phyloP scores from a whole-genome alignment of 2,113 vertebrate genomes.

The Onychostoma macrolepis region DNA sequence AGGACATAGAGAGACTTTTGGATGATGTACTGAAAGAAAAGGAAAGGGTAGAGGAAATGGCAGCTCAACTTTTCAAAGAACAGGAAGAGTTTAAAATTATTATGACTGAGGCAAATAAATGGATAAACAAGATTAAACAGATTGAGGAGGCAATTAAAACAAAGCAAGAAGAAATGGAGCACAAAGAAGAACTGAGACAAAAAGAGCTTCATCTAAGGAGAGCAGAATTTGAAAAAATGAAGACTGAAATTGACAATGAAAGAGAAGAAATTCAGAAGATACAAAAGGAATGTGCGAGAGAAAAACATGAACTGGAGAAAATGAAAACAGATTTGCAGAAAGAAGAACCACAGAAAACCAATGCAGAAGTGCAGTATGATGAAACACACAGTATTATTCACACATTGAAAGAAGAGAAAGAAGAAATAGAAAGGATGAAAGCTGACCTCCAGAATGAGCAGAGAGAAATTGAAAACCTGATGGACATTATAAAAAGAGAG shows the following conservation, averaged over 20 bases:
- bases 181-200: neutral
- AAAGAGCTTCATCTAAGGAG: neutral
- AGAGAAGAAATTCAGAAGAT: slow-evolving; percentile 15
- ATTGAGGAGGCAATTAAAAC: slow-evolving; percentile 3
- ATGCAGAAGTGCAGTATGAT: slow-evolving; percentile 21
- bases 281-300: neutral
- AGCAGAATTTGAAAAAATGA: slow-evolving; percentile 5
- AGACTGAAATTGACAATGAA: slow-evolving; percentile 11
- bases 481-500: neutral
- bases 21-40: slow-evolving; percentile 19
- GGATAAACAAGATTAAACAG: neutral
- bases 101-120: neutral
- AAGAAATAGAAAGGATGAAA: slow-evolving; percentile 25
- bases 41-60: slow-evolving; percentile 28
- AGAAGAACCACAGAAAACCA: slow-evolving; percentile 1
- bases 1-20: slow-evolving; percentile 7
- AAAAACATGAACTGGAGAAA: slow-evolving; percentile 21
- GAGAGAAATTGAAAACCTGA: slow-evolving; percentile 9
- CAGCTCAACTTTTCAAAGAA: slow-evolving; percentile 28
- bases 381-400: neutral
- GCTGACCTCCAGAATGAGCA: slow-evolving; percentile 3
- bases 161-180: neutral
- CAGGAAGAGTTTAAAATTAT: slow-evolving; percentile 34
- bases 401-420: neutral
- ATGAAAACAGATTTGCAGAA: neutral